Conservation (phyloP, 2,797 vertebrate genomes). For the Enteromius paludinosus region DNA sequence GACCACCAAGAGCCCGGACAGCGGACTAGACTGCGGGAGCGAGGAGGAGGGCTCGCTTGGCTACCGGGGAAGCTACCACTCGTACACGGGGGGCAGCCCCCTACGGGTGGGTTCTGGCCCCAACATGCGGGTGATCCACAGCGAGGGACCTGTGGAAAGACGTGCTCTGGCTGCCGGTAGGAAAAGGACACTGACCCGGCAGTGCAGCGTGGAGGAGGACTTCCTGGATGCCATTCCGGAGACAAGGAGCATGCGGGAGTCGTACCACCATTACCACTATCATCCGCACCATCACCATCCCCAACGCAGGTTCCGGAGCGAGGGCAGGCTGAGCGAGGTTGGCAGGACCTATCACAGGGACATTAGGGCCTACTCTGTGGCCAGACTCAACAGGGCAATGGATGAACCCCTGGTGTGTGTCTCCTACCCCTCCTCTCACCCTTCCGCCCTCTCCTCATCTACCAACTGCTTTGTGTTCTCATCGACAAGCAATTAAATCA, state of each 20-base stretch:
- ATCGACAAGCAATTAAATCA: conserved; percentile 84
- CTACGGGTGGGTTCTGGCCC: conserved; percentile 60
- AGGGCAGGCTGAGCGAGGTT: conserved; percentile 81
- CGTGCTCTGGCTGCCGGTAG: conserved; percentile 83
- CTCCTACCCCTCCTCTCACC: conserved; percentile 54
- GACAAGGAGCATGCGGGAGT: conserved; percentile 72
- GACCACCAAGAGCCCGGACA: conserved; percentile 91
- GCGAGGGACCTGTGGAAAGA: conserved; percentile 79
- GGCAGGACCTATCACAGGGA: conserved; percentile 85
- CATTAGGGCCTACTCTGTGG: conserved; percentile 81
- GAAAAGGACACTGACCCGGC: conserved; percentile 88
- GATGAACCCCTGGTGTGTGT: conserved; percentile 92
- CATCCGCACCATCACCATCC: conserved; percentile 69
- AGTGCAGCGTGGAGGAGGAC: conserved; percentile 92
- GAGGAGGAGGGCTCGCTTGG: conserved; percentile 88
- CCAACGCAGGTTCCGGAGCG: conserved; percentile 75
- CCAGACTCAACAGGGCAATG: conserved; percentile 82
- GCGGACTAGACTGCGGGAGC: conserved; percentile 94
- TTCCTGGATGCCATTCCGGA: conserved; percentile 76
- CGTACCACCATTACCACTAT: conserved; percentile 66
- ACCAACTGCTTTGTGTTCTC: conserved; percentile 86
- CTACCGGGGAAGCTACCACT: conserved; percentile 72
- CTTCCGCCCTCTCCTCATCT: conserved; percentile 65
- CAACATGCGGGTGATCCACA: conserved; percentile 77
- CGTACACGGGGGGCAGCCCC: conserved; percentile 69